Conservation (phyloP, 2,888 invertebrate genomes). For the Eupeodes latifasciatus region DNA sequence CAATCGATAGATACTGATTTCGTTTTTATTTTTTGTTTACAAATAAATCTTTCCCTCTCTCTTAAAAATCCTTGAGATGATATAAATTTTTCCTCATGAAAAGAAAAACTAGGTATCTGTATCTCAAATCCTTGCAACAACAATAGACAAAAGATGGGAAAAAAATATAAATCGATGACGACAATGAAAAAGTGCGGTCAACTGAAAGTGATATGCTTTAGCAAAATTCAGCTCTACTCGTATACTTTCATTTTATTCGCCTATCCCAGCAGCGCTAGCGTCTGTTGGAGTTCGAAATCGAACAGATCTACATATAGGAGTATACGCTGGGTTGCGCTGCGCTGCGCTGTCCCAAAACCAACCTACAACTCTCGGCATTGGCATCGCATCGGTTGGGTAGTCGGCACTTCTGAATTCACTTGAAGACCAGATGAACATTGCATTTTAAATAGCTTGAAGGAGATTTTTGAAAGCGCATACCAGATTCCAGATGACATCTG, state of each 20-base stretch:
- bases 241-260: background rate
- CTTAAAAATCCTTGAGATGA: background rate
- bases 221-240: conserved; percentile 14
- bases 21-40: background rate
- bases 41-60: conserved; percentile 1
- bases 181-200: conserved; percentile 41
- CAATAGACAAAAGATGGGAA: background rate
- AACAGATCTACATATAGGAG: background rate
- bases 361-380: background rate
- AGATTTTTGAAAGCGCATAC: conserved; percentile 14
- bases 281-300: background rate
- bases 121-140: background rate
- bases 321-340: too few species aligned
- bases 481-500: conserved; percentile 30
- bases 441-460: conserved; percentile 58
- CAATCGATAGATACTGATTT: conserved; percentile 1
- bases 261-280: too few species aligned
- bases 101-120: background rate
- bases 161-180: background rate
- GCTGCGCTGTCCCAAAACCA: too few species aligned
- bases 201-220: conserved; percentile 41
- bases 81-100: conserved; percentile 2
- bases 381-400: too few species aligned
- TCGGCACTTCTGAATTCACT: conserved; percentile 30
- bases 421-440: conserved; percentile 52